These are phyloP conservation scores for Sinocyclocheilus anshuiensis DNA, from an alignment of 2,113 vertebrate species.

Conservation along the genomic window DNA sequence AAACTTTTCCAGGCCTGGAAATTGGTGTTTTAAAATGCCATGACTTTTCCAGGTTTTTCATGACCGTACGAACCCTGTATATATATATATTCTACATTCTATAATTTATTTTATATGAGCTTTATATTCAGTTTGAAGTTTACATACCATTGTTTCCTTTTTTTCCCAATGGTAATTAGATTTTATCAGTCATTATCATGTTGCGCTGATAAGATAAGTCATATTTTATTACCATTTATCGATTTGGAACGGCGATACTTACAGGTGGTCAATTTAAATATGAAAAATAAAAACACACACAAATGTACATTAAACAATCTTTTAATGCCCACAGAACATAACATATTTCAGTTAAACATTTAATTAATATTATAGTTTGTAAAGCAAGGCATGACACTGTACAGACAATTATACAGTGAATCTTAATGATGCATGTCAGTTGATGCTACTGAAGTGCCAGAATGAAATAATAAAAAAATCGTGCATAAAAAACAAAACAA, in stretches of 20 bases:
- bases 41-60: no score
- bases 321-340: constrained; percentile 50
- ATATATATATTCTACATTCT: no score
- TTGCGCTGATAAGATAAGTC: constrained; percentile 25
- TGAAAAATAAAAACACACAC: not conserved
- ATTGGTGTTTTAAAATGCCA: no score
- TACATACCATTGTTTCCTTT: not conserved
- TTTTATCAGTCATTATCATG: not conserved
- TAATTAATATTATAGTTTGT: not conserved
- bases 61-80: no score
- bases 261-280: not conserved
- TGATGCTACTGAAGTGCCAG: not conserved
- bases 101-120: no score
- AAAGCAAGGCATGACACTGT: constrained; percentile 17
- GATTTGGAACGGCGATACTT: not conserved
- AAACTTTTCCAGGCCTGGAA: no score
- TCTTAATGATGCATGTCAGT: constrained; percentile 12
- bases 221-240: not conserved
- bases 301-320: constrained; percentile 9
- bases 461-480: not conserved
- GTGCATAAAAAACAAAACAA: not conserved
- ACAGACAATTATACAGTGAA: constrained; percentile 17
- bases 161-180: not conserved
- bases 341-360: not conserved
- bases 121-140: no score